Evolutionary conservation across 2,888 invertebrate genomes (phyloP).

Genomic region (Phyllotreta striolata): DNA sequence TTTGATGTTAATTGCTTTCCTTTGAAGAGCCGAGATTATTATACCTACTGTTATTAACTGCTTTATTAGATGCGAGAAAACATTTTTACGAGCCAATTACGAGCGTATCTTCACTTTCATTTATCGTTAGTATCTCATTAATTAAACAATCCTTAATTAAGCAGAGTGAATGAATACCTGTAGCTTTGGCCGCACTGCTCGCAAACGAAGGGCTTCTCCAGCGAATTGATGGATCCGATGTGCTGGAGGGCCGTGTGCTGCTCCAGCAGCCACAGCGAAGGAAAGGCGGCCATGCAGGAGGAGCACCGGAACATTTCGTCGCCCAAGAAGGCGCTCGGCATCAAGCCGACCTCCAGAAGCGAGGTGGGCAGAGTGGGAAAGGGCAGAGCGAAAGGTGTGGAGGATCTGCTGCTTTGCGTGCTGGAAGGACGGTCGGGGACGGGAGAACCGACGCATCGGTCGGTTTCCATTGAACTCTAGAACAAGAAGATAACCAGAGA

Average conservation of each 20-base stretch:
- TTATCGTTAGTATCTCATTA: not conserved
- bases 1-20: no score
- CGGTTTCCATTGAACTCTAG: conserved; percentile 34
- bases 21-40: no score
- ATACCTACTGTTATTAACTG: not conserved
- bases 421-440: conserved; percentile 58
- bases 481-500: conserved; percentile 8
- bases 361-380: conserved; percentile 66
- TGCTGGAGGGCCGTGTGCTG: conserved; percentile 87
- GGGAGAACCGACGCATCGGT: conserved; percentile 54
- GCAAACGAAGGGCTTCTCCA: conserved; percentile 90
- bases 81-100: no score
- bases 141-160: no score
- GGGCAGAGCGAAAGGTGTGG: conserved; percentile 66
- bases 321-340: conserved; percentile 62
- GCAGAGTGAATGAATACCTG: conserved; percentile 58
- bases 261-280: conserved; percentile 86
- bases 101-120: not conserved
- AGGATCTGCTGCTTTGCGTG: conserved; percentile 62
- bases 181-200: conserved; percentile 92
- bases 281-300: conserved; percentile 86
- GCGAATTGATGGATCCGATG: conserved; percentile 65
- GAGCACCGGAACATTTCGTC: conserved; percentile 68
- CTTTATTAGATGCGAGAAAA: not conserved
- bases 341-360: conserved; percentile 64